These are phyloP conservation scores for Mus minutoides DNA, from an alignment of 2,797 vertebrate species.

Conservation along the genomic window DNA sequence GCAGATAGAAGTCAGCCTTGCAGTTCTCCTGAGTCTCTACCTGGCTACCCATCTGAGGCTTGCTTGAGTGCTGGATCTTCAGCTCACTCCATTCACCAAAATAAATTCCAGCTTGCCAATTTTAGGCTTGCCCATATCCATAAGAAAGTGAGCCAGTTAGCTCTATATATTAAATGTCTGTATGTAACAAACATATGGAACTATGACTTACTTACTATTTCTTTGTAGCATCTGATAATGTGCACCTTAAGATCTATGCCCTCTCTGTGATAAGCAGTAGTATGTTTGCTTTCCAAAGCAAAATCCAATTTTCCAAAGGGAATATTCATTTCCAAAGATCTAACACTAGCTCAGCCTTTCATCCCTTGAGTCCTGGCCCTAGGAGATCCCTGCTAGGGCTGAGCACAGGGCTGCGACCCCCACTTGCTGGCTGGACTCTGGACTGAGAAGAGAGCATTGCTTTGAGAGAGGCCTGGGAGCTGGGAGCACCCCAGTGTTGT, in stretches of 20 bases:
- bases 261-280: not conserved
- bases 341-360: not conserved
- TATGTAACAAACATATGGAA: not conserved
- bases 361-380: not conserved
- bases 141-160: not conserved
- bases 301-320: constrained; percentile 44
- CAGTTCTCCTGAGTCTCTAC: not conserved
- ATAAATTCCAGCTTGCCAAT: not conserved
- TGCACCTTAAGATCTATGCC: not conserved
- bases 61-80: not conserved
- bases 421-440: not conserved
- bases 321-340: constrained; percentile 32
- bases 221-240: not conserved
- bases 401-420: accelerated
- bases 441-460: not conserved
- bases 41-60: not conserved
- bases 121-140: not conserved
- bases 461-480: not conserved
- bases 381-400: not conserved
- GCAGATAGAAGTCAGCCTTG: not conserved
- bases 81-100: not conserved
- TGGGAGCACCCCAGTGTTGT: not conserved
- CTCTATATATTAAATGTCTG: not conserved
- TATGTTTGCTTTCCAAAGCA: constrained; percentile 44
- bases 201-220: not conserved